These are phyloP conservation scores for Triplophysa siluroides DNA, from an alignment of 2,113 vertebrate species.

Conservation along the genomic window DNA sequence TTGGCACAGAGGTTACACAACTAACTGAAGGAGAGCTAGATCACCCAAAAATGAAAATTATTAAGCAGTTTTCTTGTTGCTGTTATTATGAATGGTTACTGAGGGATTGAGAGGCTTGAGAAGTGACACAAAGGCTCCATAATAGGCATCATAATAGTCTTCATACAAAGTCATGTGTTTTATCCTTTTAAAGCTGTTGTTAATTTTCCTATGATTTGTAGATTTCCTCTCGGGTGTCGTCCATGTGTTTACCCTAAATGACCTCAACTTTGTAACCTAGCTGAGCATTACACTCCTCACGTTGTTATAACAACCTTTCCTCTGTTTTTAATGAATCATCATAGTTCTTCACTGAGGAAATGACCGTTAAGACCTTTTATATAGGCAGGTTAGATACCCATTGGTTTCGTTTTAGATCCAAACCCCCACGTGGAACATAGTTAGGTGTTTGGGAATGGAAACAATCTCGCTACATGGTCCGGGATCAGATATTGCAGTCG, in stretches of 20 bases:
- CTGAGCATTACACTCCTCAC: not conserved
- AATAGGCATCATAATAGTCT: not conserved
- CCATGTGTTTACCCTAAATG: conserved; percentile 25
- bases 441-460: conserved; percentile 53
- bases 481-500: conserved; percentile 30
- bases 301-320: not conserved
- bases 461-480: conserved; percentile 17
- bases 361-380: not conserved
- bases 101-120: not conserved
- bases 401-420: conserved; percentile 23
- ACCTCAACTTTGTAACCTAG: conserved; percentile 32
- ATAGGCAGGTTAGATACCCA: conserved; percentile 3
- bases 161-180: too few species aligned
- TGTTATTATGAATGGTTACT: not conserved
- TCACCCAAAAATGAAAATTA: not conserved
- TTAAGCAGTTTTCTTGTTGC: too few species aligned
- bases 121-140: not conserved
- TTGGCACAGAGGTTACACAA: conserved; percentile 45
- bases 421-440: conserved; percentile 35
- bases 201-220: conserved; percentile 8
- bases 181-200: not conserved
- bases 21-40: not conserved
- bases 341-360: conserved; percentile 9
- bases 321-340: conserved; percentile 32
- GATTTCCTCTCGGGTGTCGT: conserved; percentile 31